These are phyloP conservation scores for Anas platyrhynchos DNA, from an alignment of 2,113 vertebrate species.

Conservation along the genomic window DNA sequence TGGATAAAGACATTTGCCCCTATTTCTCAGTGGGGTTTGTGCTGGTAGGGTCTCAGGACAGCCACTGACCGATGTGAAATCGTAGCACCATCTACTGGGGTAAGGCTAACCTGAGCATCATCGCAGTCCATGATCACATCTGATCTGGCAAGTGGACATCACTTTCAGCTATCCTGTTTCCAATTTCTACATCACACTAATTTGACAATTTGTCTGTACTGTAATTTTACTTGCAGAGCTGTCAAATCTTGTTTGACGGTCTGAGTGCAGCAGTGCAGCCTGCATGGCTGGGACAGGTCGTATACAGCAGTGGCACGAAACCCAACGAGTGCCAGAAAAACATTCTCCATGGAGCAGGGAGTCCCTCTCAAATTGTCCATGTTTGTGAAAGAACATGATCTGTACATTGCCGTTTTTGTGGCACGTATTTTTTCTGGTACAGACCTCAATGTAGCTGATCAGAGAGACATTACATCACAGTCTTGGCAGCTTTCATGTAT, in stretches of 20 bases:
- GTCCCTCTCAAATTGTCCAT: fast-evolving
- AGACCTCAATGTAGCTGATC: not conserved
- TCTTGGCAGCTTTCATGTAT: not conserved
- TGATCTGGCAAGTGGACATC: not conserved
- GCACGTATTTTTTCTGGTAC: not conserved
- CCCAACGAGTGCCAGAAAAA: fast-evolving
- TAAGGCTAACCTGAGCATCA: not conserved
- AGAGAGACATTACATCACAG: not conserved
- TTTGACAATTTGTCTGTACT: too few relatives aligned
- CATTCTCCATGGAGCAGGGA: not conserved
- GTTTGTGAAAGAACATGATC: not conserved
- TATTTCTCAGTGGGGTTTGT: fast-evolving
- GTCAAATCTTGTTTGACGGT: not conserved
- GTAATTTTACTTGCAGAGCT: not conserved
- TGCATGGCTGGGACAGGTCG: fast-evolving
- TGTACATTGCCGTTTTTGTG: not conserved
- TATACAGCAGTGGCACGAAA: not conserved
- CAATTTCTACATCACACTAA: fast-evolving
- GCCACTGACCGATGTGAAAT: fast-evolving
- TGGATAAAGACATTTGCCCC: not conserved
- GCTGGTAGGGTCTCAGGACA: not conserved
- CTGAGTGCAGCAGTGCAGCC: not conserved
- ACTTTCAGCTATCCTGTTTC: not conserved
- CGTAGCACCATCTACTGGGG: not conserved
- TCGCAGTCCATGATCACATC: fast-evolving